These are phyloP conservation scores for Paracyclopina nana DNA, from an alignment of 1,140 invertebrate species.

Conservation along the genomic window DNA sequence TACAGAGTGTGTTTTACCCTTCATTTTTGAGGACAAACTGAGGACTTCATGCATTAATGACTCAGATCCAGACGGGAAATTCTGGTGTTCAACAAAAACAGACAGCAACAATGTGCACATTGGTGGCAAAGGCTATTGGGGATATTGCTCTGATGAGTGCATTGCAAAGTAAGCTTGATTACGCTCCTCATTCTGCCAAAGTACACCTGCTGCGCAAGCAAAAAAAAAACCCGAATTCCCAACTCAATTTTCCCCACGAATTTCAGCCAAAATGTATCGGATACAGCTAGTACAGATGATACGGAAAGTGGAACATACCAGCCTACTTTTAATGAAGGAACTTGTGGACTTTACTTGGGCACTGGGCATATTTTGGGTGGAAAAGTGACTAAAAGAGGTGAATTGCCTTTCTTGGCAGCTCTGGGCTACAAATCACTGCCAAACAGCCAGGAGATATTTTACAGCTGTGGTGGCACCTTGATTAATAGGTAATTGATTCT, in stretches of 20 bases:
- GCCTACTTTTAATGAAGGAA: neutral
- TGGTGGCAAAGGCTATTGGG: neutral
- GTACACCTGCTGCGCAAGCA: neutral
- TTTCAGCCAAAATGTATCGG: neutral
- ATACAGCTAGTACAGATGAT: neutral
- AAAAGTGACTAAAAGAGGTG: too few relatives aligned
- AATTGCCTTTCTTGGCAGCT: too few relatives aligned
- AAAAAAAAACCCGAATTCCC: neutral
- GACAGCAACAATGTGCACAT: neutral
- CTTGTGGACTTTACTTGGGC: too few relatives aligned
- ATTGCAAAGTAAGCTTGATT: too few relatives aligned
- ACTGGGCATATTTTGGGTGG: too few relatives aligned
- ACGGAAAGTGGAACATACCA: neutral
- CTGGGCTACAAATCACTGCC: too few relatives aligned
- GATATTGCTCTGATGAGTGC: neutral
- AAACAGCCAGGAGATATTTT: too few relatives aligned
- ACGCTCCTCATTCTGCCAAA: too few relatives aligned
- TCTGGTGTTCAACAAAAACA: constrained; percentile 7
- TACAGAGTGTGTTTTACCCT: constrained; percentile 8
- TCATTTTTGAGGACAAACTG: neutral
- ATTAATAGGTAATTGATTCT: neutral
- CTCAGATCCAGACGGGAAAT: constrained; percentile 4
- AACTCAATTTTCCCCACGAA: neutral
- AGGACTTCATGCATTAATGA: neutral
- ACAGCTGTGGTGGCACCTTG: neutral